These are phyloP conservation scores for Kryptopterus vitreolus DNA, from an alignment of 2,797 vertebrate species.

Conservation along the genomic window DNA sequence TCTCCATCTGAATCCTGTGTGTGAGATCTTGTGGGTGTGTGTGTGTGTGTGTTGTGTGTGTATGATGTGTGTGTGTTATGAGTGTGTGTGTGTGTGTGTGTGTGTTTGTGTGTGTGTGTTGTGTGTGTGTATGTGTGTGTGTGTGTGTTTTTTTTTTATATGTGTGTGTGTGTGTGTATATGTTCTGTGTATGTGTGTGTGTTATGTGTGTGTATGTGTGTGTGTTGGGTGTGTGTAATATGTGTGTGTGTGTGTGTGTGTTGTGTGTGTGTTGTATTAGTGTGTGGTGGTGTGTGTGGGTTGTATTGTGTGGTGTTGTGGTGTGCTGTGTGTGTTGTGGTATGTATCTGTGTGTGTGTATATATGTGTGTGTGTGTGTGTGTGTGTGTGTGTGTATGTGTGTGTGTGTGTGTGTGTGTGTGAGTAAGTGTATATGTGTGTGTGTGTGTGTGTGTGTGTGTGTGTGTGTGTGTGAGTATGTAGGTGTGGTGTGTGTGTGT, in stretches of 20 bases:
- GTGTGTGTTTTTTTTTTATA: no score
- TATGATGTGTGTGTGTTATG: no score
- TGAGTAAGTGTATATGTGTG: background rate
- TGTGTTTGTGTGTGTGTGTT: no score
- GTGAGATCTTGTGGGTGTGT: background rate
- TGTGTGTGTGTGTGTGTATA: background rate
- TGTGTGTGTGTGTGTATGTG: background rate
- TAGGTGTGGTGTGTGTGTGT: background rate
- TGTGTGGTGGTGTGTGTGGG: background rate
- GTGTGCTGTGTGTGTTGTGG: slow-evolving; percentile 13
- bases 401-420: background rate
- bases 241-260: background rate
- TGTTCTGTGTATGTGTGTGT: background rate
- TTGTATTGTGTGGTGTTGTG: no score
- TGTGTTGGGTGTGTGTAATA: background rate
- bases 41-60: background rate
- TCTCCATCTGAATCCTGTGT: no score
- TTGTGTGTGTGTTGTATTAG: background rate
- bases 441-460: background rate
- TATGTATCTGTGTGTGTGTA: background rate
- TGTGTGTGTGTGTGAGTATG: background rate
- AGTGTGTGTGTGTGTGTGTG: no score
- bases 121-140: no score
- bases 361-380: background rate
- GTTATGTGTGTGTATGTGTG: background rate